Evolutionary conservation across 2,888 invertebrate species (phyloP), one percentile per base, ranked within the genome.

Genomic region (Leuctra nigra): DNA sequence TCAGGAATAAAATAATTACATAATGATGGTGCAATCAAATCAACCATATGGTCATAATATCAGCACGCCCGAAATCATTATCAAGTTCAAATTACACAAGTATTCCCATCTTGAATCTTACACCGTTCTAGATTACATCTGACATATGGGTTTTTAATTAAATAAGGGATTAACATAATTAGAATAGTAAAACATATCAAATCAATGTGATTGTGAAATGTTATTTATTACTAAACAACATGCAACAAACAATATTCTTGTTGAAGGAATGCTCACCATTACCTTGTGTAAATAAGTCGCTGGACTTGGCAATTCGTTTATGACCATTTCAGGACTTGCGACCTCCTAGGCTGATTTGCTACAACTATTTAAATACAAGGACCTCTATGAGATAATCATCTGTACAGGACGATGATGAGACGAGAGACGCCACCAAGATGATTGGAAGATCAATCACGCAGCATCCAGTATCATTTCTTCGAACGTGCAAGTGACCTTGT

Each of bases 211-310:
- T 39, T 39, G 39, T 20, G n/a, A 20, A 16, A 39, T 39, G 20
- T 39, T 39, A 39, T 39, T 39, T 39, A 39, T 39, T 9, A 39
- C 39, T 39, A 39, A 39, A 14, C 18, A 39, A 39, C 39, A 39
- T 39, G 6, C 39, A 39, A 7, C 13, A 7, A 16, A 14, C 39
- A 39, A 39, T 39, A 18, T 16, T 39, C 4, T n/a, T 6, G n/a
- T 38, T 20, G 9, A 44, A 44, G 44, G 44, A 44, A 44, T 33
- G 22, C 20, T 50, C 35, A 35, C 50, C 50, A 20, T 50, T 50
- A 33, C 50, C 50, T 50, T 50, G 50, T 50, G 50, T 35, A 50
- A 50, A 50, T 50, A 50, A 50, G 50, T 50, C 48, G 48, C n/a
- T 6, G 33, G 33, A 48, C 33, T 48, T 48, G 48, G 14, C 16